A percentile compares a stretch with the other conserved stretches of the same genome.
Evolutionary conservation across 2,113 vertebrate species (phyloP).

Genomic region (Columba janthina): DNA sequence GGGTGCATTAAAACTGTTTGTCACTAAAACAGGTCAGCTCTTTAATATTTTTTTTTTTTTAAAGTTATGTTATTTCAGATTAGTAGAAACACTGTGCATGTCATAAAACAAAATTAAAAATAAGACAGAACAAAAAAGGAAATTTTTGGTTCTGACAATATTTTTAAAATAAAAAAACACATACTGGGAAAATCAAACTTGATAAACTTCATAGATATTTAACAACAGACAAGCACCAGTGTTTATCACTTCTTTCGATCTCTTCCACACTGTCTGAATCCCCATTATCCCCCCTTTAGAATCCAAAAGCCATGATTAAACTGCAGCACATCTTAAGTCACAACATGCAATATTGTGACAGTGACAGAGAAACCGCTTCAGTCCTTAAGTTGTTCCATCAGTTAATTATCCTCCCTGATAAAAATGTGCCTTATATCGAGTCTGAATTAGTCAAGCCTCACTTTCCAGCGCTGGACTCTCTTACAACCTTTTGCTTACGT

Average conservation of each 20-base stretch:
- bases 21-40: not conserved
- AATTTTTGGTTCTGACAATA: not conserved
- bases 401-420: not conserved
- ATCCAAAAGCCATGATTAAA: not conserved
- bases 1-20: not conserved
- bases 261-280: not conserved
- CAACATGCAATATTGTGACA: not conserved
- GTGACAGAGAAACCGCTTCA: not conserved
- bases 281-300: not conserved
- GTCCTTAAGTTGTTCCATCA: not conserved
- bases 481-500: not conserved
- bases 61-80: not conserved
- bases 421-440: not conserved
- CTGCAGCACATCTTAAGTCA: not conserved
- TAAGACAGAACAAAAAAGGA: not conserved
- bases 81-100: not conserved
- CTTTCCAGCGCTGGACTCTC: not conserved
- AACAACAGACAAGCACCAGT: not conserved
- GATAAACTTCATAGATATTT: not conserved
- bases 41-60: not conserved
- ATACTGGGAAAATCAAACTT: not conserved
- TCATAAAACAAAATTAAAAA: not conserved
- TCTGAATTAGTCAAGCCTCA: not conserved
- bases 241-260: not conserved
- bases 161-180: not conserved